Evolutionary conservation across 2,797 vertebrate species (phyloP).

Genomic region (Pelobates cultripes): DNA sequence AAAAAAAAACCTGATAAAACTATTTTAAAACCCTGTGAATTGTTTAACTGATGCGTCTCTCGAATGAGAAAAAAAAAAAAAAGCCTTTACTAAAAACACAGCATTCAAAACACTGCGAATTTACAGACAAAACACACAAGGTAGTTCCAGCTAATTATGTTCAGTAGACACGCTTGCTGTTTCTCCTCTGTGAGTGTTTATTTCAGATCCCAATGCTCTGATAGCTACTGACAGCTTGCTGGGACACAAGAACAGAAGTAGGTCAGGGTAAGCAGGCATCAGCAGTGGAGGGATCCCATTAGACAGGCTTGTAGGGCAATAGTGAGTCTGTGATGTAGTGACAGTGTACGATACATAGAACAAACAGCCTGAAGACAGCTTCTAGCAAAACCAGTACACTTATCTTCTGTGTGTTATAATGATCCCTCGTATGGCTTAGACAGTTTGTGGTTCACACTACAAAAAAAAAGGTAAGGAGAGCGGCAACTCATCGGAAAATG

Average conservation of each 20-base stretch:
- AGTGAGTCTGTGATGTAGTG: constrained; percentile 64
- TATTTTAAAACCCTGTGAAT: not conserved
- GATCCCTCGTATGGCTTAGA: constrained; percentile 61
- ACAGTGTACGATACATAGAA: constrained; percentile 68
- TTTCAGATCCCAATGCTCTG: constrained; percentile 71
- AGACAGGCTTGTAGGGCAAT: constrained; percentile 68
- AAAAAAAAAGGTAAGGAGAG: constrained; percentile 30
- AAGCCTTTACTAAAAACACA: too few species aligned
- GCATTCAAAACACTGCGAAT: constrained; percentile 21
- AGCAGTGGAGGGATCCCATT: constrained; percentile 68
- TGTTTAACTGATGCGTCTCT: not conserved
- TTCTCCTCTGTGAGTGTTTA: constrained; percentile 66
- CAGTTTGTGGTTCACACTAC: constrained; percentile 57
- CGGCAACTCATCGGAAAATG: constrained; percentile 34
- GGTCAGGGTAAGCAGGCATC: constrained; percentile 69
- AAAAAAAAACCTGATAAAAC: not conserved
- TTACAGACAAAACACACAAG: constrained; percentile 54
- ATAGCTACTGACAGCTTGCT: constrained; percentile 71
- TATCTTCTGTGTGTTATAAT: constrained; percentile 60
- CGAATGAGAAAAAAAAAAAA: not conserved
- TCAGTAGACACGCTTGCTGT: constrained; percentile 68
- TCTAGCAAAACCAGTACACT: constrained; percentile 64
- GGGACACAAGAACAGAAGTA: constrained; percentile 69
- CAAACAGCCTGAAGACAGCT: constrained; percentile 68
- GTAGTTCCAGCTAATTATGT: constrained; percentile 71